Evolutionary conservation across 2,888 invertebrate genomes (phyloP), one percentile per base, ranked within the genome.

Genomic region (Macaria liturata): DNA sequence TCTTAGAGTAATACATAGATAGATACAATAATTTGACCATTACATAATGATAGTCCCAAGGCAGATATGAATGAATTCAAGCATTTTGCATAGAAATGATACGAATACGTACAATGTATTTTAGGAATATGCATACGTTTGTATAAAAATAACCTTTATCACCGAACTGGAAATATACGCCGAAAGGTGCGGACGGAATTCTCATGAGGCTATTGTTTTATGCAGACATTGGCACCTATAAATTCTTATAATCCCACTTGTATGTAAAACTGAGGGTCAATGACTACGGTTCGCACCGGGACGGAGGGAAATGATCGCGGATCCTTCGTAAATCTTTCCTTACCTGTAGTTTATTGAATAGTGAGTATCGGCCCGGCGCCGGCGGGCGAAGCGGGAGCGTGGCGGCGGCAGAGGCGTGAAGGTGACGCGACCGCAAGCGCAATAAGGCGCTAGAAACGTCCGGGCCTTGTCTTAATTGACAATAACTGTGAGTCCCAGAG

Each of bases 401-500:
- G 49, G 51, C 39, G 39, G 9, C 40, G 32, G n/a, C 30, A 47
- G 43, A 65, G 61, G 59, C 54, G 69, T 72, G 61, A 72, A 75
- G 79, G 20, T 20, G 4, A 37, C 34, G 8, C 9, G 4, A 42
- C 83, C 83, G 68, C 83, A 76, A 79, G 79, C 78, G 69, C 80
- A 83, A 83, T 85, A 85, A 84, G 83, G 81, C 77, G 81, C 82
- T 78, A 76, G 76, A 82, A 84, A 79, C 79, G 83, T 80, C 76
- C 71, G 78, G 80, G 83, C 76, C 86, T 82, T 81, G 83, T 88
- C 86, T 87, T 89, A 89, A 90, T 91, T 88, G 90, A 88, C 91
- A 89, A 91, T 91, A 91, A 91, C 84, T 80, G 84, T 84, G 84
- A 84, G 87, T 83, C 88, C 84, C 85, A 71, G 77, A 72, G 80